phyloP scores from a whole-genome alignment of 2,113 vertebrate species.

The Sardina pilchardus region DNA sequence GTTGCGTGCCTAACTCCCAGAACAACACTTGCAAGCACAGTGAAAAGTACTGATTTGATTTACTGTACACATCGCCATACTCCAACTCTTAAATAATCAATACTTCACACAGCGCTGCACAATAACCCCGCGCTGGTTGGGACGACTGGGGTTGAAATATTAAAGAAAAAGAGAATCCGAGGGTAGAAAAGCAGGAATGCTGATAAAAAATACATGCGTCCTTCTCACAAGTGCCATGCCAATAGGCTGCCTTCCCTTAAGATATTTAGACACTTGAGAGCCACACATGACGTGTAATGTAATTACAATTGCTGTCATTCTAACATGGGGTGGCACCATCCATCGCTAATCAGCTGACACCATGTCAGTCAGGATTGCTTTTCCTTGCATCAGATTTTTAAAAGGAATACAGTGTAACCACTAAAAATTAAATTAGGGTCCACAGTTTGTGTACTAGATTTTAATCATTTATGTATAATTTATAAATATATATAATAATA shows the following conservation, averaged over 20 bases:
- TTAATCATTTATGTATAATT: too few relatives aligned
- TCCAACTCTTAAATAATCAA: slow-evolving; percentile 7
- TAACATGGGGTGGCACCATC: not conserved
- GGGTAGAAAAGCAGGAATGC: not conserved
- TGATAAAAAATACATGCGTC: not conserved
- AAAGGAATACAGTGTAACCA: not conserved
- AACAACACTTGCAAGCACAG: not conserved
- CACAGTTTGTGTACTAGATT: not conserved
- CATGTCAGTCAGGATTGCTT: not conserved
- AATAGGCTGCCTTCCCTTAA: not conserved
- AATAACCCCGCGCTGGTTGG: not conserved
- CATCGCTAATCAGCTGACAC: not conserved
- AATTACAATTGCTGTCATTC: not conserved
- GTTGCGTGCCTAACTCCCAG: not conserved
- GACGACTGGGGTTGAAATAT: not conserved
- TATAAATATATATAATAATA: not conserved
- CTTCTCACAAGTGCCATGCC: not conserved
- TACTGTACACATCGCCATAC: not conserved
- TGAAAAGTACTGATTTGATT: not conserved
- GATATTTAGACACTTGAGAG: not conserved
- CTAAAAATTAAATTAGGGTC: not conserved
- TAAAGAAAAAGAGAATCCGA: not conserved
- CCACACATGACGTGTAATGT: not conserved
- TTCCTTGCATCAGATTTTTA: slow-evolving; percentile 1
- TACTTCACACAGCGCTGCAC: not conserved